phyloP scores from a whole-genome alignment of 2,113 vertebrate genomes.

The Apeltes quadracus region DNA sequence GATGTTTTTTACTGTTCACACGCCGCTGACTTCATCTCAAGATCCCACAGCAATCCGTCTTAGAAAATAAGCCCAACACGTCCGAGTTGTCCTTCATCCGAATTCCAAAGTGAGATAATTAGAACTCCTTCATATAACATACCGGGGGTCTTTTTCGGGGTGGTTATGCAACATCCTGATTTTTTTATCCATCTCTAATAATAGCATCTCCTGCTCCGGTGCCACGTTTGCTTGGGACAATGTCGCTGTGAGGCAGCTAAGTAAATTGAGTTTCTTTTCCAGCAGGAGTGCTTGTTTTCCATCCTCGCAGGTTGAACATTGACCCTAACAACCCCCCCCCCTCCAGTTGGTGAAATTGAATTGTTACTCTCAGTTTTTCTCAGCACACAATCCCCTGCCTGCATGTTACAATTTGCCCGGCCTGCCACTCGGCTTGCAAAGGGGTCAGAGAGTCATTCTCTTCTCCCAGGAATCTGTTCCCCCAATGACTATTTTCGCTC shows the following conservation, averaged over 20 bases:
- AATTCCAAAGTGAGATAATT: slow-evolving; percentile 5
- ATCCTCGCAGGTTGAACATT: slow-evolving; percentile 41
- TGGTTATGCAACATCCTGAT: neutral
- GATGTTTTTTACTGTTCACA: neutral
- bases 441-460: slow-evolving; percentile 35
- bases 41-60: neutral
- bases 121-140: neutral
- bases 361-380: slow-evolving; percentile 43
- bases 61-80: neutral
- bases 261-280: slow-evolving; percentile 58
- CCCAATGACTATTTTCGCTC: slow-evolving; percentile 8
- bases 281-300: slow-evolving; percentile 43
- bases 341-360: slow-evolving; percentile 34
- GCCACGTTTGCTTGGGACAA: slow-evolving; percentile 31
- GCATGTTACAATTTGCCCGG: slow-evolving; percentile 36
- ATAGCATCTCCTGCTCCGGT: neutral
- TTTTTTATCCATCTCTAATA: slow-evolving; percentile 1
- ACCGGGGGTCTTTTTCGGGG: neutral
- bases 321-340: slow-evolving; percentile 1
- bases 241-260: slow-evolving; percentile 22
- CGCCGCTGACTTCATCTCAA: neutral
- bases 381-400: slow-evolving; percentile 16
- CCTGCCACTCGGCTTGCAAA: slow-evolving; percentile 21
- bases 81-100: neutral
- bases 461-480: slow-evolving; percentile 9